Evolutionary conservation across 1,140 invertebrate genomes (phyloP), one percentile per base, ranked within the genome.

Genomic region (Ladona fulva): DNA sequence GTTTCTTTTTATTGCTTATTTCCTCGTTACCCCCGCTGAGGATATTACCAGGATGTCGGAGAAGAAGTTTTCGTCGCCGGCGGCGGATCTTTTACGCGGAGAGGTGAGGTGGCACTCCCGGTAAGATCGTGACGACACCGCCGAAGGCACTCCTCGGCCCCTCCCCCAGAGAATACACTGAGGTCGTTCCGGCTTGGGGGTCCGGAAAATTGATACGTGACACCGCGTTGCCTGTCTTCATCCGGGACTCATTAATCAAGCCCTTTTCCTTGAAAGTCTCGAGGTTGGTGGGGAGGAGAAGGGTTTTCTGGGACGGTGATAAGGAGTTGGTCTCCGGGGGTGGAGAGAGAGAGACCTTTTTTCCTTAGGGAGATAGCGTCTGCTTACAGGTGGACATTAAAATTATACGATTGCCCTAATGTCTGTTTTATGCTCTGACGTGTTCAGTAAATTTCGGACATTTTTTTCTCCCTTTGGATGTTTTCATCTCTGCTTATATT

Each of bases 341-440:
- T 11, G 44, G 44, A 19, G 19, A 52, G 44, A 52, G 44, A 52
- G 44, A 52, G 10, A 66, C 16, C 52, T 16, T 66, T 22, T 66
- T 12, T 66, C 52, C 52, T 66, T 37, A 8, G 29, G 29, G 29
- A 37, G 29, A 37, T 37, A 37, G 1, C 29, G 29, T 37, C 29
- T n/a, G n/a, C 44, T 19, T 11, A 66, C 52, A 66, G 52, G 52
- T 66, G n/a, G 52, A 22, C 14, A 66, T 66, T 66, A 66, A 66
- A 66, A 66, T 66, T 66, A 66, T 66, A 66, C 52, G 52, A 66
- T 19, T 66, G 52, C 16, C 52, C n/a, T 66, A 66, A 66, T 66
- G 52, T 66, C 14, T 66, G 52, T 66, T 66, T 66, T 66, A 66
- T 66, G 52, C n/a, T 19, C 52, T 1, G 52, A 16, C n/a, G 52